phyloP scores from a whole-genome alignment of 2,113 vertebrate genomes.

The Melanocharis versteri region DNA sequence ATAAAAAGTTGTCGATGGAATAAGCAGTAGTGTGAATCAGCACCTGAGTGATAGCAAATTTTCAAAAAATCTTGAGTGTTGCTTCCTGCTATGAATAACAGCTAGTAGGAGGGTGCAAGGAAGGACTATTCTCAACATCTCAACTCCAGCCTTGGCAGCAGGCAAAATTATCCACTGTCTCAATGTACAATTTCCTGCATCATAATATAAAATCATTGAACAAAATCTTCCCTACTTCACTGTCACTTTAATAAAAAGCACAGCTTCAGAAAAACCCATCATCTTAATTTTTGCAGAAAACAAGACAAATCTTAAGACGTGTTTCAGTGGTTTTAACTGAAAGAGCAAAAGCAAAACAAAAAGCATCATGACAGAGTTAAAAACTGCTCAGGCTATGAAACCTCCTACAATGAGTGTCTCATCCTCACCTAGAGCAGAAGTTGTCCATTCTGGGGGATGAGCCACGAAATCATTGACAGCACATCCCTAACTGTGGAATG shows the following conservation, averaged over 20 bases:
- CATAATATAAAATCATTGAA: neutral
- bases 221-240: neutral
- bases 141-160: neutral
- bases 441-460: neutral
- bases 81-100: constrained; percentile 30
- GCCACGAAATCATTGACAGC: neutral
- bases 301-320: neutral
- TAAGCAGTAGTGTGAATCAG: neutral
- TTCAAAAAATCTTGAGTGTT: neutral
- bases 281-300: neutral
- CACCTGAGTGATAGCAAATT: neutral
- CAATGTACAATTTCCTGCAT: neutral
- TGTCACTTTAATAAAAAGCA: neutral
- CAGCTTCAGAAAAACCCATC: neutral
- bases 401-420: neutral
- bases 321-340: neutral
- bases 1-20: neutral
- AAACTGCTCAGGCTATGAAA: neutral
- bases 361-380: neutral
- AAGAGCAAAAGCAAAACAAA: neutral
- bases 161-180: neutral
- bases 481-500: neutral
- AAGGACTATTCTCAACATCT: constrained; percentile 25
- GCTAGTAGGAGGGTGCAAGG: constrained; percentile 12
- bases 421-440: neutral